Evolutionary conservation across 2,888 invertebrate species (phyloP), one percentile per base, ranked within the genome.

Genomic region (Lamellibrachia satsuma): DNA sequence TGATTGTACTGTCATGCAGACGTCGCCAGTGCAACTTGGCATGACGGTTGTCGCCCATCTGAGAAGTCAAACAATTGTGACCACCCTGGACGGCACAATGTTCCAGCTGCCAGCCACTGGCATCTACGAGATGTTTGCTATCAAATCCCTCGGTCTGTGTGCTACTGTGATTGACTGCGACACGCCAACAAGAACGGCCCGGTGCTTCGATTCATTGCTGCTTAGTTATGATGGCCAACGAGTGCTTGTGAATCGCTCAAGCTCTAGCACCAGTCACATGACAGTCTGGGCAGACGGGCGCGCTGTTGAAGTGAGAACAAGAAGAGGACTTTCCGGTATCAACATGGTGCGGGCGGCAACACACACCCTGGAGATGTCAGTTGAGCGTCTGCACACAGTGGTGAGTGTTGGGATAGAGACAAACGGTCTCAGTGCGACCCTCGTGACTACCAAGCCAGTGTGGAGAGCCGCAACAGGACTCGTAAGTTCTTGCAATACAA

Each of bases 71-170:
- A 95, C 94, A n/a, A 94, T 94, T 55, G 90, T 95, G 22, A 93
- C 93, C 8, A 93, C 94, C 90, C 94, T 95, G 93, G 95, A 95
- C 94, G 95, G 95, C 9, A 92, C 93, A 11, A 93, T 93, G 7
- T 92, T 95, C 55, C 94, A 95, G 91, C 52, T 95, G 15, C 93
- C 93, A 11, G 57, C 60, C 7, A 90, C 90, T 52, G 94, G 94
- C 8, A 93, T 93, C 52, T 95, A 94, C 92, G 93, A 90, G 52
- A 91, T 95, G 60, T 95, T 55, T 90, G n/a, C 75, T 75, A n/a
- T 22, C 11, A n/a, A 75, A 75, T 22, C 75, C 15, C 22, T 75
- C 15, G 22, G 15, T 75, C 22, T 75, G 75, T 75, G 22, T 22
- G 22, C 75, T 75, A 75, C 75, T 6, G 75, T 75, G 75, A 6